Conservation (phyloP, 2,113 vertebrate species). For the Bambusicola thoracicus region DNA sequence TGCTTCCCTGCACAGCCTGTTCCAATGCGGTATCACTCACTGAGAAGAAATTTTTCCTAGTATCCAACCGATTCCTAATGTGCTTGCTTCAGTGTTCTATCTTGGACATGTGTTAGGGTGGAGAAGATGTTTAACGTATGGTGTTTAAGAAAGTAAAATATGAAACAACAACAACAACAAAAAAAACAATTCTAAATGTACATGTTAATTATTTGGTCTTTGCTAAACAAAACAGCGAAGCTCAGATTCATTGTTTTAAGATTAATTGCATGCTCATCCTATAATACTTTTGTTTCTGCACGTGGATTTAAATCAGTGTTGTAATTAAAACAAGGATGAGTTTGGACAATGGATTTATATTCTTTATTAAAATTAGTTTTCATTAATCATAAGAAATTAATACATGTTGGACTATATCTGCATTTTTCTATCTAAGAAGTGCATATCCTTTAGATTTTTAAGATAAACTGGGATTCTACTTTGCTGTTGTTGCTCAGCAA, state of each 20-base stretch:
- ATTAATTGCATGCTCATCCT: constrained; percentile 14
- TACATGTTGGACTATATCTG: background rate
- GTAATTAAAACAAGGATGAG: background rate
- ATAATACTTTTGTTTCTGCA: constrained; percentile 25
- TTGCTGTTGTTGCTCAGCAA: background rate
- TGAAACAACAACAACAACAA: background rate
- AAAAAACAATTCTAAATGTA: constrained; percentile 8
- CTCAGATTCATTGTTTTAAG: constrained; percentile 3
- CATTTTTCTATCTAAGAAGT: background rate
- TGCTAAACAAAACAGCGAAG: constrained; percentile 41
- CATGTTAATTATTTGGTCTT: constrained; percentile 26
- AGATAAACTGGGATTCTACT: background rate
- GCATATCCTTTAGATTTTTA: background rate
- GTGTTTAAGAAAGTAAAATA: constrained; percentile 20
- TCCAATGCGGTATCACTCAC: too few species aligned
- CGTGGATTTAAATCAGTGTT: background rate
- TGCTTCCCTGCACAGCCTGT: too few species aligned
- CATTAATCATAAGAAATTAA: background rate
- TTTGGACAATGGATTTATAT: constrained; percentile 32
- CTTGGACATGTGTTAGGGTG: background rate
- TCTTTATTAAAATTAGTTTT: constrained; percentile 17
- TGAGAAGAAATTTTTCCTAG: too few species aligned
- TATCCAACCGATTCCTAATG: background rate
- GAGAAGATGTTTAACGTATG: background rate
- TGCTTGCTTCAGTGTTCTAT: background rate